Conservation (phyloP, 2,888 invertebrate species). For the Xestia rhomboidea region DNA sequence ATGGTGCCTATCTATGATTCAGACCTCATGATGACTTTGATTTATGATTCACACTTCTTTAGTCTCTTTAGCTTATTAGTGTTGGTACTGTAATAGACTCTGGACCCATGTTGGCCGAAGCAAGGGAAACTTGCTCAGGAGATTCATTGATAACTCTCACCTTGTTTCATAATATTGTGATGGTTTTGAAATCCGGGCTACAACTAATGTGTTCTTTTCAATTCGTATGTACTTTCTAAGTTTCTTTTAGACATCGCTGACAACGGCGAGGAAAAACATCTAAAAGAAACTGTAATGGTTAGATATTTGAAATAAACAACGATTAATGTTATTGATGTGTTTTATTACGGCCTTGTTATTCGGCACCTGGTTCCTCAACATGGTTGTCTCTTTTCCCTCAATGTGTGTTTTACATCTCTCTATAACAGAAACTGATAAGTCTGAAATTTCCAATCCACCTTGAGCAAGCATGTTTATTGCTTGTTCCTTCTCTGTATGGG, state of each 20-base stretch:
- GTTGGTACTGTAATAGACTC: neutral
- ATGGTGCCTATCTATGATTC: constrained; percentile 4
- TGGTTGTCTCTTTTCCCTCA: no score
- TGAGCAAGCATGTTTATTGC: neutral
- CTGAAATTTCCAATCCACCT: neutral
- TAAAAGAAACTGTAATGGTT: neutral
- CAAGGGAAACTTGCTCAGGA: neutral
- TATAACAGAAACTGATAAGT: neutral
- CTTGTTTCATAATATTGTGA: neutral
- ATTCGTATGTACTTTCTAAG: neutral
- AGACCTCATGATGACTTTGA: neutral
- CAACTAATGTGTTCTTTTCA: neutral
- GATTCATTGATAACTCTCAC: neutral
- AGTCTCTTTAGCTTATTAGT: neutral
- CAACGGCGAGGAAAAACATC: neutral
- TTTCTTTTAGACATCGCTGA: neutral
- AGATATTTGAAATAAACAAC: no score
- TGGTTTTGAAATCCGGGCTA: neutral
- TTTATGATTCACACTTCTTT: neutral
- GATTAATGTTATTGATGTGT: no score
- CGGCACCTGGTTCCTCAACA: no score
- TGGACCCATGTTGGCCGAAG: neutral
- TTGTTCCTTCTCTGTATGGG: neutral
- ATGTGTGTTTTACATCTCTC: no score
- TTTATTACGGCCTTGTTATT: no score